Conservation (phyloP, 2,888 invertebrate genomes). For the Tenthredo mesomela region DNA sequence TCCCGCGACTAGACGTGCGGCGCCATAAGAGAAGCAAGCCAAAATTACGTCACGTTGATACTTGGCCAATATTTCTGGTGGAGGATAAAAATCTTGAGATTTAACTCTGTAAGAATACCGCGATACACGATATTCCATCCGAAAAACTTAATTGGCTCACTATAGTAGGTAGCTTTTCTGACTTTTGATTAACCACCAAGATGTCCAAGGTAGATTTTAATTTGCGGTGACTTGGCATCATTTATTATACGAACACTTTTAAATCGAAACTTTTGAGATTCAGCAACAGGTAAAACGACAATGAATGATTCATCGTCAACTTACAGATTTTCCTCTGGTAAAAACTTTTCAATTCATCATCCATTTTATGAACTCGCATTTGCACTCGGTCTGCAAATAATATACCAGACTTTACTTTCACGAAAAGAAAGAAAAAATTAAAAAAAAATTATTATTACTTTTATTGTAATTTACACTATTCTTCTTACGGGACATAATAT, state of each 20-base stretch:
- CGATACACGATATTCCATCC: neutral
- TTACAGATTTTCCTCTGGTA: neutral
- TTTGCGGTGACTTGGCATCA: conserved; percentile 9
- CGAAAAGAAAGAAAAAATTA: no score
- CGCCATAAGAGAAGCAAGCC: neutral
- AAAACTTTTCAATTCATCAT: conserved; percentile 19
- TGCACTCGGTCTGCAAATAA: neutral
- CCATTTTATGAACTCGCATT: neutral
- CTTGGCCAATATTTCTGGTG: neutral
- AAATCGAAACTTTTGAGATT: neutral
- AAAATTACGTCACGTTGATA: neutral
- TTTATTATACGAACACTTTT: conserved; percentile 29
- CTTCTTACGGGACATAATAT: no score
- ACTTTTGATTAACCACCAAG: neutral
- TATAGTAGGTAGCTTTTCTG: neutral
- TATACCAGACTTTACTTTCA: neutral
- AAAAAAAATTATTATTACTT: no score
- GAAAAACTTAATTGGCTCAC: neutral
- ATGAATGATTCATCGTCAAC: conserved; percentile 35
- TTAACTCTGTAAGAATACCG: neutral
- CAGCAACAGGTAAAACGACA: conserved; percentile 26
- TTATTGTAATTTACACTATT: neutral
- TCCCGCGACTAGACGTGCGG: conserved; percentile 6
- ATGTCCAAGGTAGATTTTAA: conserved; percentile 18
- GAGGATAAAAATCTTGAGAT: neutral